Evolutionary conservation across 1,140 invertebrate genomes (phyloP), one percentile per base, ranked within the genome.

Genomic region (Ruditapes philippinarum): DNA sequence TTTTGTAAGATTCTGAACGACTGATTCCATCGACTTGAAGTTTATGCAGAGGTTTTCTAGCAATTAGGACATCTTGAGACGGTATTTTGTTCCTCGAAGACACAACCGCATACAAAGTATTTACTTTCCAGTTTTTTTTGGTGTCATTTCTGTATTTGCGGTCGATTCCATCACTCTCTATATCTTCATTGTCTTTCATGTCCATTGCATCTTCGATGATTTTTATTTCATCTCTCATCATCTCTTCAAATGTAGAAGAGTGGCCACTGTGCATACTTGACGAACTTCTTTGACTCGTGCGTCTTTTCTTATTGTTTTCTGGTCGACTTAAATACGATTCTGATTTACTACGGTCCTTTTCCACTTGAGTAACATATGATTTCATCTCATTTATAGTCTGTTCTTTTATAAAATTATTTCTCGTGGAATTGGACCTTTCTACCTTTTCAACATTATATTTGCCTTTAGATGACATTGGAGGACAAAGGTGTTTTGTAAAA

Each of bases 51-150:
- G 40, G 40, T 7, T 45, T 76, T 25, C 73, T 76, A 9, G 40
- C 12, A 5, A 76, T 1, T 12, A 51, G 25, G 14, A 76, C n/a
- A 2, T 51, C 73, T 45, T 76, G n/a, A 1, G 14, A 33, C 19
- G 45, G 25, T 14, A n/a, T 22, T 25, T n/a, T 42, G 38, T 45
- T 76, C 42, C 45, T 76, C 5, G 73, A 49, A 9, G 73, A 76
- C 14, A 81, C 79, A 25, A 81, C 62, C 17, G 79, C 79, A 62
- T 81, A 81, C 33, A 81, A 28, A 57, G 79, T 65, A 40, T 57
- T 81, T 19, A 81, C 79, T 62, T 36, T 60, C 79, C 79, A 81
- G 38, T 65, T 65, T 25, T 40, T 81, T 28, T 14, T 45, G 4
- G 28, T 17, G 22, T 40, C 40, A 38, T n/a, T 78, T 17, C 11